These are phyloP conservation scores for Aphis craccivora DNA, from an alignment of 1,140 invertebrate genomes.

Conservation along the genomic window DNA sequence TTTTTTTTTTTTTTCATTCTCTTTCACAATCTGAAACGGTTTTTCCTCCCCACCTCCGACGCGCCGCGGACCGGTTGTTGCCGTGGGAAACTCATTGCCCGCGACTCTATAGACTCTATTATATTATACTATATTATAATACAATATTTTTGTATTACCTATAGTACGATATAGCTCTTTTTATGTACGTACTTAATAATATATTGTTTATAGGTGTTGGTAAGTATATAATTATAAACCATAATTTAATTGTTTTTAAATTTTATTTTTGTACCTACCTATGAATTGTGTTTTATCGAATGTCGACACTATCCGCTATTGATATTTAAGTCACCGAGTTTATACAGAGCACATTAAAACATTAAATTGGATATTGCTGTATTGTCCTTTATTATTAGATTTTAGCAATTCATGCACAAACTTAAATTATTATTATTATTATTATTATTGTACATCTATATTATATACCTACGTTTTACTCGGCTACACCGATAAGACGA, in stretches of 20 bases:
- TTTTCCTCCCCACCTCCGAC: constrained; percentile 14
- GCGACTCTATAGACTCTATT: too few relatives aligned
- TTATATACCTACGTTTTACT: not conserved
- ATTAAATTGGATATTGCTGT: not conserved
- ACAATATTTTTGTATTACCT: not conserved
- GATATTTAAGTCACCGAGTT: not conserved
- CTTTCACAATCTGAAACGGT: not conserved
- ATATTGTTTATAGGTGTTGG: too few relatives aligned
- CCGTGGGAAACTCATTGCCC: not conserved
- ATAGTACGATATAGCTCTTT: too few relatives aligned
- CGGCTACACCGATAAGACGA: not conserved
- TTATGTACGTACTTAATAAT: too few relatives aligned
- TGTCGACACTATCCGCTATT: not conserved
- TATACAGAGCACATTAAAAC: not conserved
- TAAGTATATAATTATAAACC: too few relatives aligned
- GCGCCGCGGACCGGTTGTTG: constrained; percentile 1
- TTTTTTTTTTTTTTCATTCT: not conserved
- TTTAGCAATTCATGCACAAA: not conserved
- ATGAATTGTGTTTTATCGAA: not conserved
- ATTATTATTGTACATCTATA: not conserved
- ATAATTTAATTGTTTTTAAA: not conserved
- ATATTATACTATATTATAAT: too few relatives aligned
- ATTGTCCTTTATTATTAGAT: not conserved
- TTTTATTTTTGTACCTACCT: not conserved
- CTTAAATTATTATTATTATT: too few relatives aligned